A percentile compares a stretch with the other conserved stretches of the same genome.
These are phyloP conservation scores for Pheosia gnoma DNA, from an alignment of 2,888 invertebrate species.

Conservation along the genomic window DNA sequence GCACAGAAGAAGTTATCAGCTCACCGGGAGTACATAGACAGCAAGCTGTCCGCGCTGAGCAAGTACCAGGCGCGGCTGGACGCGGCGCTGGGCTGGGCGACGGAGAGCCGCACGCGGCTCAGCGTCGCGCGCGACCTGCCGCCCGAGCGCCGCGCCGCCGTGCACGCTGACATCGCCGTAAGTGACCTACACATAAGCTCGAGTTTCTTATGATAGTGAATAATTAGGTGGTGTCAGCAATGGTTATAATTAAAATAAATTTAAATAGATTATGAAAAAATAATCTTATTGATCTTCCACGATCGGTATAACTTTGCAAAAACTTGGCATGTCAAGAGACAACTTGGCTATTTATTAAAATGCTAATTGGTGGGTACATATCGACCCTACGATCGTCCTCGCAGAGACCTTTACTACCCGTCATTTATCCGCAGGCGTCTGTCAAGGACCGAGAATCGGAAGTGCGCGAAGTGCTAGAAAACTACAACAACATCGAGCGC, in stretches of 20 bases:
- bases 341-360: too few relatives aligned
- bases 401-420: too few relatives aligned
- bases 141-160: background rate
- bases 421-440: constrained; percentile 51
- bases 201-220: too few relatives aligned
- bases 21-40: constrained; percentile 82
- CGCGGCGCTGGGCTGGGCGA: constrained; percentile 57
- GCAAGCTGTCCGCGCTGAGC: constrained; percentile 82
- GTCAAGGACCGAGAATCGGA: constrained; percentile 84
- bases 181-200: constrained; percentile 11
- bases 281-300: too few relatives aligned
- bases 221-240: too few relatives aligned
- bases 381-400: too few relatives aligned
- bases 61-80: constrained; percentile 83
- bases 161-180: constrained; percentile 20
- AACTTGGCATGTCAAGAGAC: too few relatives aligned
- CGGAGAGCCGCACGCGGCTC: constrained; percentile 18
- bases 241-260: too few relatives aligned
- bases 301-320: too few relatives aligned
- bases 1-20: constrained; percentile 71
- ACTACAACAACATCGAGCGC: constrained; percentile 86
- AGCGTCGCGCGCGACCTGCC: constrained; percentile 15
- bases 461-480: constrained; percentile 85
- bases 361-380: too few relatives aligned
- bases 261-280: too few relatives aligned